These are phyloP conservation scores for Yoshiicerus persimilis DNA, from an alignment of 1,140 invertebrate genomes.

Conservation along the genomic window DNA sequence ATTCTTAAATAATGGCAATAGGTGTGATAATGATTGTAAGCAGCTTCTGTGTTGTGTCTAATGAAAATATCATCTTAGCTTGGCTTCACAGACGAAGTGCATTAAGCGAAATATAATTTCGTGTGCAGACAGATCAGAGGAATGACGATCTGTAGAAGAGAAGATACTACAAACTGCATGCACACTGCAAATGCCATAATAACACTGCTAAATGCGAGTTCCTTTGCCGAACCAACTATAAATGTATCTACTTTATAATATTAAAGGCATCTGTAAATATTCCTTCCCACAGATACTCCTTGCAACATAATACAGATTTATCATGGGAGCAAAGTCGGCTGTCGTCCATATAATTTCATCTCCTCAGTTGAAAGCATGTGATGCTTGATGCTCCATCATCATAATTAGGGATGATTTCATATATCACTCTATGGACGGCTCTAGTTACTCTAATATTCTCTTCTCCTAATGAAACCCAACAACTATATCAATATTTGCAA, in stretches of 20 bases:
- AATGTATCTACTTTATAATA: background rate
- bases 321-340: slow-evolving; percentile 1
- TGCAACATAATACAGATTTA: slow-evolving; percentile 9
- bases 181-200: background rate
- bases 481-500: background rate
- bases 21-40: slow-evolving; percentile 1
- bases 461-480: background rate
- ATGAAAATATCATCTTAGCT: slow-evolving; percentile 23
- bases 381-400: slow-evolving; percentile 12
- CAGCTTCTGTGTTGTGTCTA: background rate
- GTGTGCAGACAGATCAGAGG: slow-evolving; percentile 2
- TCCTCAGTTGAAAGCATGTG: background rate
- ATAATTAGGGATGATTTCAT: slow-evolving; percentile 19
- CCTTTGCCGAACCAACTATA: background rate
- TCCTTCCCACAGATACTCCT: background rate
- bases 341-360: slow-evolving; percentile 27
- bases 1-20: slow-evolving; percentile 24
- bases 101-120: slow-evolving; percentile 12
- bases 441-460: background rate
- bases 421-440: background rate
- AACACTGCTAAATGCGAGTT: background rate
- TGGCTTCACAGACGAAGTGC: background rate
- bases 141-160: background rate
- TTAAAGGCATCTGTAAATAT: background rate
- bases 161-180: background rate